A percentile compares a stretch with the other conserved stretches of the same genome.
Evolutionary conservation across 2,113 vertebrate genomes (phyloP).

Genomic region (rabbit (Oryctolagus cuniculus)): mOryCun1.1 NC_091435.1:34079001-34079500

Average conservation of each 20-base stretch:
- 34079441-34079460: not conserved
- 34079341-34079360: not conserved
- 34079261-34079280: not conserved
- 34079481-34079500: not conserved
- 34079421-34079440: not conserved
- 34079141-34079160: not conserved
- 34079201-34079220: not conserved
- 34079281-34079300: not conserved
- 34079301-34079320: not conserved
- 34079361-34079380: not conserved
- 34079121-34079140: not conserved
- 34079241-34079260: not conserved
- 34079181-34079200: not conserved
- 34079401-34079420: not conserved
- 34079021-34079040: not conserved
- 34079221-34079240: not conserved
- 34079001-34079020: not conserved
- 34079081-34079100: not conserved
- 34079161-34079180: not conserved
- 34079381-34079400: not conserved
- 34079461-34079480: not conserved
- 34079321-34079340: not conserved
- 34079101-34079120: fast-evolving
- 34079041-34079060: not conserved
- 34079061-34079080: not conserved